Percentiles rank a stretch among this genome's conserved stretches.
phyloP scores from a whole-genome alignment of 2,113 vertebrate genomes.

The Tychaedon coryphoeus region DNA sequence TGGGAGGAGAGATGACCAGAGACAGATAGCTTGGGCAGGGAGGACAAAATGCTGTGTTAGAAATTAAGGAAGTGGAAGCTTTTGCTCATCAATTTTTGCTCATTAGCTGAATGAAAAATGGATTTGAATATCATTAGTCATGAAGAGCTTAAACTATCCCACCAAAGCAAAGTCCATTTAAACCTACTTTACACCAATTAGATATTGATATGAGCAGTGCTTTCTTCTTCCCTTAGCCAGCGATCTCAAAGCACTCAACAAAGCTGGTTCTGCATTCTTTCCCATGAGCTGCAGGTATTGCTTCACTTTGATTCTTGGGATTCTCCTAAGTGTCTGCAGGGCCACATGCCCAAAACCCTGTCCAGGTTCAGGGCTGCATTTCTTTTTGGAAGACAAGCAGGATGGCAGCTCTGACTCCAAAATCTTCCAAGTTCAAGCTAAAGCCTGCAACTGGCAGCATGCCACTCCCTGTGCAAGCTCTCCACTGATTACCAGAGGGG shows the following conservation, averaged over 20 bases:
- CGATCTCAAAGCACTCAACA: not conserved
- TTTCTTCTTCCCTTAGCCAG: not conserved
- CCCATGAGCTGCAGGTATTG: not conserved
- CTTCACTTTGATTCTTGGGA: not conserved
- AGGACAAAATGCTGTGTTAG: not conserved
- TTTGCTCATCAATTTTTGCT: not conserved
- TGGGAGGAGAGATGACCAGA: not conserved
- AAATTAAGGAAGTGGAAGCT: not conserved
- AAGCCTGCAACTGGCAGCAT: not conserved
- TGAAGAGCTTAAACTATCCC: not conserved
- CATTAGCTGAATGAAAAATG: not conserved
- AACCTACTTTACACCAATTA: not conserved
- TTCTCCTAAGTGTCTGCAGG: not conserved
- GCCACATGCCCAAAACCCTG: not conserved
- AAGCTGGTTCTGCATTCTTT: not conserved
- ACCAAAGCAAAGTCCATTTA: not conserved
- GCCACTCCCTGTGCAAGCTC: not conserved
- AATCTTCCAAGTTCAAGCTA: not conserved
- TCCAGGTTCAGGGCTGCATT: not conserved
- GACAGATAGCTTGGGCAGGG: not conserved
- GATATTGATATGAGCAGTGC: not conserved
- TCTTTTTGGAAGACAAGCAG: not conserved
- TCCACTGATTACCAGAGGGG: not conserved
- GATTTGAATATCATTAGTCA: not conserved
- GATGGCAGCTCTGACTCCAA: not conserved